Base-by-base conservation (phyloP, 2,888 invertebrate species). In the Lithosia quadra region DNA sequence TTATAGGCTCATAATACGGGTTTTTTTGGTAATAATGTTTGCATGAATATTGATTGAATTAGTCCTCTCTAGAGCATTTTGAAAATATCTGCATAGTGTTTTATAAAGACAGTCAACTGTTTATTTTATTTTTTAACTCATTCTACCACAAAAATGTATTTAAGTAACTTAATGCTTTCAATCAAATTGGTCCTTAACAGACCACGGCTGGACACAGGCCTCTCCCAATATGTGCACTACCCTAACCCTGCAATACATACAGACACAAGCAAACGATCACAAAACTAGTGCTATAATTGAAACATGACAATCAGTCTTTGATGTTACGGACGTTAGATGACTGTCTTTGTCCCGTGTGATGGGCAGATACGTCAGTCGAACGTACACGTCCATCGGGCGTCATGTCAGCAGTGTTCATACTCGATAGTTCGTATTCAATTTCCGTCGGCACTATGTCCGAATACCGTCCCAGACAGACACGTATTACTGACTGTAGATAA, bases 361-460 rank as follows among this genome's bases (percentile, higher is more conserved):
- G 79, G 88, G 86, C 86, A 84, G 88, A 88, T 88, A 88, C 70
- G 86, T 88, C 87, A 84, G 85, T 77, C 73, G 77, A 81, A 86
- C 81, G 84, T 86, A 80, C 81, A 84, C 77, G 86, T 85, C 83
- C 83, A 84, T 84, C 79, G 75, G n/a, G 74, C 81, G 75, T 83
- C 84, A 83, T 82, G 86, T 84, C 87, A 87, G 79, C 76, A 79
- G 77, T 84, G 85, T 86, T 85, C 84, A 82, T 82, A 83, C 76
- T 76, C 80, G 87, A 87, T 86, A 88, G 88, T 90, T 88, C 90
- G 86, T 83, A 89, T 92, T 91, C 91, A 91, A 92, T 92, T 92
- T 92, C 91, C 92, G 91, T 80, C 78, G 77, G 79, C 71, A 75
- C 75, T 81, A 73, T 84, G 81, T 84, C 82, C 80, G 84, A 86